Conservation (phyloP, 1,140 invertebrate species). For the Calliopsis andreniformis region DNA sequence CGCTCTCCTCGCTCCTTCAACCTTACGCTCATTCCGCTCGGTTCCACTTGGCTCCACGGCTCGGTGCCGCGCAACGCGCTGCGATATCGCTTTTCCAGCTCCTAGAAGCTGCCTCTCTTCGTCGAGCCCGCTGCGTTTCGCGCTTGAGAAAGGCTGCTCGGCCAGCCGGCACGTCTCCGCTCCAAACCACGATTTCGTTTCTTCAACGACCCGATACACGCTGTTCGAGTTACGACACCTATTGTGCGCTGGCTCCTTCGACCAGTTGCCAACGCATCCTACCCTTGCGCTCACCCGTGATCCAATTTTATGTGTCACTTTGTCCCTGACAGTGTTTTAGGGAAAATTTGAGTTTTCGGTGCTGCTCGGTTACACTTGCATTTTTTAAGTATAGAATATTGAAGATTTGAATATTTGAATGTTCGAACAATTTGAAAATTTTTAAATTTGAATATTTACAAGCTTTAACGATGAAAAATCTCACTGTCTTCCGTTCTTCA, state of each 20-base stretch:
- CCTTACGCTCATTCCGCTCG: constrained; percentile 60
- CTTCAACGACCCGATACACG: constrained; percentile 5
- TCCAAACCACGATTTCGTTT: neutral
- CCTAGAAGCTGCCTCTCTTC: constrained; percentile 1
- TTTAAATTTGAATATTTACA: too few species aligned
- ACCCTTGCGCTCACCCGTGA: too few species aligned
- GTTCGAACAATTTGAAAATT: too few species aligned
- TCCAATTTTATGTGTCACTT: too few species aligned
- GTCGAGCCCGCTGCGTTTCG: constrained; percentile 14
- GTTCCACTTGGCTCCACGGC: constrained; percentile 53
- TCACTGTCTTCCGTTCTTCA: neutral
- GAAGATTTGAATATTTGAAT: too few species aligned
- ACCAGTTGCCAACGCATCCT: neutral
- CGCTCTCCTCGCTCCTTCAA: constrained; percentile 29
- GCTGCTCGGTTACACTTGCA: too few species aligned
- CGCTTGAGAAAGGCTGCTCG: constrained; percentile 16
- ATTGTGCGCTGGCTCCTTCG: neutral
- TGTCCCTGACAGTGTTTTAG: too few species aligned
- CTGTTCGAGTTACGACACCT: neutral
- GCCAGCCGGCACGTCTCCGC: constrained; percentile 9
- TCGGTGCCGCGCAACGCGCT: constrained; percentile 26
- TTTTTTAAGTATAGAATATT: too few species aligned
- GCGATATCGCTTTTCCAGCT: constrained; percentile 42
- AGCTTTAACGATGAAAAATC: too few species aligned
- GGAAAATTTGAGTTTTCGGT: too few species aligned